phyloP scores from a whole-genome alignment of 2,113 vertebrate species.

The Dendrocopos noguchii region DNA sequence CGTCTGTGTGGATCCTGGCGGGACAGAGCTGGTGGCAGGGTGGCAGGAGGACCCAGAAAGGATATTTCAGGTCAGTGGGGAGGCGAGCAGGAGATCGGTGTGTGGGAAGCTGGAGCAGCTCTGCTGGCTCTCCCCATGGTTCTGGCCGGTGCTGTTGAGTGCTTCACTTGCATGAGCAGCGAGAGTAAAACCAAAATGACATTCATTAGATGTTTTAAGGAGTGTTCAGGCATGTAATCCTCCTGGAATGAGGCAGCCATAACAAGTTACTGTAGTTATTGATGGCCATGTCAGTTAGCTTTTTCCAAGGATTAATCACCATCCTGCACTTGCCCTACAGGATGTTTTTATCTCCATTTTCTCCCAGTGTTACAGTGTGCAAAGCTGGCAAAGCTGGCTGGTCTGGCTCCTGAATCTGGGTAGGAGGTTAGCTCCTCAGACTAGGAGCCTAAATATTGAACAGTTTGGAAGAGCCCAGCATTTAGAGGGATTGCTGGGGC shows the following conservation, averaged over 20 bases:
- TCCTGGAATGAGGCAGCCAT: conserved; percentile 74
- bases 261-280: conserved; percentile 77
- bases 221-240: conserved; percentile 76
- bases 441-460: not conserved
- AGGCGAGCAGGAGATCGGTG: not conserved
- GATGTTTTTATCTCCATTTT: conserved; percentile 65
- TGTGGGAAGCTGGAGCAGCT: conserved; percentile 59
- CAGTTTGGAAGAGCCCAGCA: not conserved
- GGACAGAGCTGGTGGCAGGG: not conserved
- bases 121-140: conserved; percentile 50
- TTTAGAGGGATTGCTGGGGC: not conserved
- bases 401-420: not conserved
- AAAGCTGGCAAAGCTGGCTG: not conserved
- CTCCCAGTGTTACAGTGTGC: not conserved
- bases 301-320: conserved; percentile 72
- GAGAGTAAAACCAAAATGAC: conserved; percentile 72
- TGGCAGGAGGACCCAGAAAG: not conserved
- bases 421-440: not conserved
- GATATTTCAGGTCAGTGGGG: not conserved
- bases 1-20: not conserved
- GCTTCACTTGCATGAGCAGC: conserved; percentile 61
- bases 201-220: conserved; percentile 74
- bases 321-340: conserved; percentile 55
- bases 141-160: conserved; percentile 36
- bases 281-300: conserved; percentile 69